phyloP scores from a whole-genome alignment of 1,140 invertebrate species.

The Triops cancriformis region DNA sequence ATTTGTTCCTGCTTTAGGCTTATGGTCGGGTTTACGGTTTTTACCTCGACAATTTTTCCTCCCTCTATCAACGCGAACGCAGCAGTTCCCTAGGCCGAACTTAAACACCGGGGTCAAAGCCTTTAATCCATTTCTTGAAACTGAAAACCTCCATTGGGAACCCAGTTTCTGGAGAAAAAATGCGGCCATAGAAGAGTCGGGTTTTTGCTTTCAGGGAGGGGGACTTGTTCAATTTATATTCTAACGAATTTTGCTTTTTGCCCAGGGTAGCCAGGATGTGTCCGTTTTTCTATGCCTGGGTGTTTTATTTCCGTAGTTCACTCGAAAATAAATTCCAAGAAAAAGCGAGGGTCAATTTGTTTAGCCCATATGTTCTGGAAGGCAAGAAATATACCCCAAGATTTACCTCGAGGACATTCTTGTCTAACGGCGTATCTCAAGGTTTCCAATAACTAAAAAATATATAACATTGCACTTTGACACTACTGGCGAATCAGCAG shows the following conservation, averaged over 20 bases:
- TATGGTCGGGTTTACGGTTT: not conserved
- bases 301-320: not conserved
- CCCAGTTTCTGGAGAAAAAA: not conserved
- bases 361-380: not conserved
- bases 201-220: not conserved
- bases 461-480: not conserved
- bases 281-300: not conserved
- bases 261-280: not conserved
- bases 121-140: constrained; percentile 4
- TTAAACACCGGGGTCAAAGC: not conserved
- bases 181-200: not conserved
- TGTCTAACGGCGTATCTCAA: not conserved
- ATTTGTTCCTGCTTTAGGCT: not conserved
- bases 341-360: not conserved
- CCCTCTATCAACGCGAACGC: not conserved
- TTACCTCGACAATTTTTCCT: not conserved
- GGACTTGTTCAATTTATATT: not conserved
- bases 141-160: not conserved
- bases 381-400: not conserved
- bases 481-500: not conserved
- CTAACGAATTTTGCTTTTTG: not conserved
- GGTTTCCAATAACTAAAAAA: not conserved
- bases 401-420: not conserved
- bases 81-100: not conserved
- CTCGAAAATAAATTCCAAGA: not conserved